Evolutionary conservation across 2,797 vertebrate species (phyloP).

Genomic region (Chelon labrosus): DNA sequence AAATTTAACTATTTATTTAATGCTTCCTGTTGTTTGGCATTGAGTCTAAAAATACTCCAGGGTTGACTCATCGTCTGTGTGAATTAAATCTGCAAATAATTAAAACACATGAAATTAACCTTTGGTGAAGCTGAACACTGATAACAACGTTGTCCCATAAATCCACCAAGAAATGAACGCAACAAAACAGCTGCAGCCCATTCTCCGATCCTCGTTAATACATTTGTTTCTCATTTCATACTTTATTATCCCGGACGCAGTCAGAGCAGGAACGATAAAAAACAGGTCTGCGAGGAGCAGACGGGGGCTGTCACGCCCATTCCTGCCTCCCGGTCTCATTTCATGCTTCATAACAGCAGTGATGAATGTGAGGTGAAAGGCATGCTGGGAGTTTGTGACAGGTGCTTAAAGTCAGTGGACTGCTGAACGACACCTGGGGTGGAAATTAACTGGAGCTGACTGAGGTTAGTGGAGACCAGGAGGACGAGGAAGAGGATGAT

Average conservation of each 20-base stretch:
- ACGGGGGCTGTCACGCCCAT: slow-evolving; percentile 12
- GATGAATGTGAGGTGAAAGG: slow-evolving; percentile 56
- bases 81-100: slow-evolving; percentile 42
- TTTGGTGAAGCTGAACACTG: slow-evolving; percentile 20
- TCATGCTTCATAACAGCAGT: slow-evolving; percentile 45
- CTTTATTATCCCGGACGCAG: slow-evolving; percentile 5
- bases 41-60: too few relatives aligned
- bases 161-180: slow-evolving; percentile 20
- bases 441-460: slow-evolving; percentile 17
- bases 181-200: slow-evolving; percentile 1
- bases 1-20: too few relatives aligned
- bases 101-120: slow-evolving; percentile 46
- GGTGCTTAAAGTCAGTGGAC: slow-evolving; percentile 38
- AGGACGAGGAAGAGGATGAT: background rate
- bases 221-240: slow-evolving; percentile 49
- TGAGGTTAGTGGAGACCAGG: background rate
- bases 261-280: slow-evolving; percentile 16
- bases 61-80: background rate
- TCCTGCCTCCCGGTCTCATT: slow-evolving; percentile 38
- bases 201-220: slow-evolving; percentile 13
- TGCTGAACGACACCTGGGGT: slow-evolving; percentile 1
- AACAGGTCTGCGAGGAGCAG: slow-evolving; percentile 16
- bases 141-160: slow-evolving; percentile 15
- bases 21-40: too few relatives aligned
- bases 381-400: slow-evolving; percentile 61